Evolutionary conservation across 2,797 vertebrate genomes (phyloP).

Genomic region (Brotula barbata): DNA sequence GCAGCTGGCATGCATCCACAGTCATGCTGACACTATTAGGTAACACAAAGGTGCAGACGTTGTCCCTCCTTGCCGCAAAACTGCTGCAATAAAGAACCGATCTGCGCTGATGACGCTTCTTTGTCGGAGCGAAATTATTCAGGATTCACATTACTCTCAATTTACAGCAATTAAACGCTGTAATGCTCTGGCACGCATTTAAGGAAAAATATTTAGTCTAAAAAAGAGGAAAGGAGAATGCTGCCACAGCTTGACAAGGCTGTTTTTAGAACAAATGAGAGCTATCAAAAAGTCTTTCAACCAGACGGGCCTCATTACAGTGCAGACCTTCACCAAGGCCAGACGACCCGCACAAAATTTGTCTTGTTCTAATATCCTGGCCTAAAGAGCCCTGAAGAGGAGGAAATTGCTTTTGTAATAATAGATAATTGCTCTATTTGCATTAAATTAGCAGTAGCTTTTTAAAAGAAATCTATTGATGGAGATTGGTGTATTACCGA

Average conservation of each 20-base stretch:
- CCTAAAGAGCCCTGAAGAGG: no score
- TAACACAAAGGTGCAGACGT: constrained; percentile 31
- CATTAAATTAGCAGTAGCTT: no score
- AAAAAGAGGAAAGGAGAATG: constrained; percentile 38
- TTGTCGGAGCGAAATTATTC: constrained; percentile 38
- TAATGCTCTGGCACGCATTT: constrained; percentile 31
- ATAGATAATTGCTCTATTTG: no score
- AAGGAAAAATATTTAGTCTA: constrained; percentile 2
- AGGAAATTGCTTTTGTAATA: no score
- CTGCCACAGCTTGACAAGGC: neutral
- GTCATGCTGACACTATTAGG: constrained; percentile 37
- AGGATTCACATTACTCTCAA: constrained; percentile 23
- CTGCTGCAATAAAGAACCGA: constrained; percentile 36
- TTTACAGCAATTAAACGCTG: constrained; percentile 11
- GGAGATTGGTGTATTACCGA: no score
- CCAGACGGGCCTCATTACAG: no score
- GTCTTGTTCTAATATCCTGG: no score
- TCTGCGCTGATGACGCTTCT: constrained; percentile 16
- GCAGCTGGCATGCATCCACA: constrained; percentile 9
- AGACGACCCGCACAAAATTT: no score
- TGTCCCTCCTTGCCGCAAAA: constrained; percentile 20
- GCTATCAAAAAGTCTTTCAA: neutral
- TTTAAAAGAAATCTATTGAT: no score
- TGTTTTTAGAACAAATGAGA: constrained; percentile 23
- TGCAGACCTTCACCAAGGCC: no score